A percentile compares a stretch with the other conserved stretches of the same genome.
These are phyloP conservation scores for Nesoenas mayeri DNA, from an alignment of 2,113 vertebrate genomes.

Conservation along the genomic window DNA sequence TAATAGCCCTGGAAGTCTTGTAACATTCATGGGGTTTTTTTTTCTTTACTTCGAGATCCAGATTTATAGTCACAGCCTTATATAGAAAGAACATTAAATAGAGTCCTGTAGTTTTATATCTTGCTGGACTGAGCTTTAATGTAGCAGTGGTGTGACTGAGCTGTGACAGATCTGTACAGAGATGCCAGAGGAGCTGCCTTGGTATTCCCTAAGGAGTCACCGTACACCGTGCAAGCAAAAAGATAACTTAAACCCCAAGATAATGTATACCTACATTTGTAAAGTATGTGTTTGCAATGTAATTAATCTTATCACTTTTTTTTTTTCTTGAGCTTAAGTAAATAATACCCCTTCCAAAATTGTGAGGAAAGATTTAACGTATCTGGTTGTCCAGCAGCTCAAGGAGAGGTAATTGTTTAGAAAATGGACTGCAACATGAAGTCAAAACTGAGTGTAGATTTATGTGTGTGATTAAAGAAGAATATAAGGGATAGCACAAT, in stretches of 20 bases:
- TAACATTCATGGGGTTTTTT: neutral
- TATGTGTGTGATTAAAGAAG: neutral
- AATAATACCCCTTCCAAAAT: neutral
- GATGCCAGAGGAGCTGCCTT: neutral
- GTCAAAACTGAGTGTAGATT: neutral
- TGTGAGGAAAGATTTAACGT: neutral
- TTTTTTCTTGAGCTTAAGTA: neutral
- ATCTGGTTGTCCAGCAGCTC: neutral
- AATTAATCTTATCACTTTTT: neutral
- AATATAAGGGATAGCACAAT: neutral
- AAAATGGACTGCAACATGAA: neutral
- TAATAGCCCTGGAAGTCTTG: neutral
- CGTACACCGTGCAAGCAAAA: neutral
- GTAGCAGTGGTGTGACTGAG: neutral
- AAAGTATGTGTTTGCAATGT: neutral
- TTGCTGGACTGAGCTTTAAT: neutral
- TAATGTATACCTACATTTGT: neutral
- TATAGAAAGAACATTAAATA: neutral
- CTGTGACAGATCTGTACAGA: neutral
- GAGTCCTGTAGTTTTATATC: neutral
- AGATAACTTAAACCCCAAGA: neutral
- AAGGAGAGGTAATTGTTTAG: neutral
- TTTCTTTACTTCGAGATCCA: neutral
- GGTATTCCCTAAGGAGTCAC: neutral
- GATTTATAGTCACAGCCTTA: neutral